Evolutionary conservation across 1,140 invertebrate species (phyloP).

Genomic region (Cyphomyrmex costatus): DNA sequence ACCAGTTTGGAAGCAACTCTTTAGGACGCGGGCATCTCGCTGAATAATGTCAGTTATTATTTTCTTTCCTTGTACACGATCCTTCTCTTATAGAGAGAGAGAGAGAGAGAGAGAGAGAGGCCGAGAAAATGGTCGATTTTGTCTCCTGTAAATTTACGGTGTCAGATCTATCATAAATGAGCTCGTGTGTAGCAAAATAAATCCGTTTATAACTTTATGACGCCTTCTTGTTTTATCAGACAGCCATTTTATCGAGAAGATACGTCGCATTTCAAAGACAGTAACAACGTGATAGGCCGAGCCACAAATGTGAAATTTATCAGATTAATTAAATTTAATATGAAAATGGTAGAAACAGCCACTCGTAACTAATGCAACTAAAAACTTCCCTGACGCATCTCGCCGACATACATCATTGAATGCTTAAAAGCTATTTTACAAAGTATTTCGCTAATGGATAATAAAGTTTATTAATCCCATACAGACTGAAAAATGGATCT

Average conservation of each 20-base stretch:
- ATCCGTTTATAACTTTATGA: conserved; percentile 18
- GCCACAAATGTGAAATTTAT: conserved; percentile 24
- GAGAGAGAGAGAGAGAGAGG: too few relatives aligned
- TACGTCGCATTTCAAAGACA: conserved; percentile 30
- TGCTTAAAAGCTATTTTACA: background rate
- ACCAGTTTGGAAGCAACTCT: background rate
- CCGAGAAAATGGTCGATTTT: background rate
- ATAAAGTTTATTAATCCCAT: conserved; percentile 23
- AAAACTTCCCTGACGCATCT: background rate
- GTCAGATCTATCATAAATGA: background rate
- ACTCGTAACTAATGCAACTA: conserved; percentile 40
- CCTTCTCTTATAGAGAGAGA: background rate
- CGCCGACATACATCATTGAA: background rate
- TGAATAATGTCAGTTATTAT: conserved; percentile 40
- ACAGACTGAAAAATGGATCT: conserved; percentile 9
- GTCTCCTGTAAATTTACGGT: conserved; percentile 28
- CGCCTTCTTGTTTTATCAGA: conserved; percentile 11
- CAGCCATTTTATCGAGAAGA: background rate
- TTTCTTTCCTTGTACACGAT: conserved; percentile 9
- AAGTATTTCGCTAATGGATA: conserved; percentile 1
- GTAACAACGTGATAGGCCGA: background rate
- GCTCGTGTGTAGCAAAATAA: background rate
- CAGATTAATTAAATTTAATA: conserved; percentile 29
- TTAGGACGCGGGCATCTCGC: background rate
- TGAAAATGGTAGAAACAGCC: conserved; percentile 4